Evolutionary conservation across 2,113 vertebrate species (phyloP).

Genomic region (Lophochroa leadbeateri): DNA sequence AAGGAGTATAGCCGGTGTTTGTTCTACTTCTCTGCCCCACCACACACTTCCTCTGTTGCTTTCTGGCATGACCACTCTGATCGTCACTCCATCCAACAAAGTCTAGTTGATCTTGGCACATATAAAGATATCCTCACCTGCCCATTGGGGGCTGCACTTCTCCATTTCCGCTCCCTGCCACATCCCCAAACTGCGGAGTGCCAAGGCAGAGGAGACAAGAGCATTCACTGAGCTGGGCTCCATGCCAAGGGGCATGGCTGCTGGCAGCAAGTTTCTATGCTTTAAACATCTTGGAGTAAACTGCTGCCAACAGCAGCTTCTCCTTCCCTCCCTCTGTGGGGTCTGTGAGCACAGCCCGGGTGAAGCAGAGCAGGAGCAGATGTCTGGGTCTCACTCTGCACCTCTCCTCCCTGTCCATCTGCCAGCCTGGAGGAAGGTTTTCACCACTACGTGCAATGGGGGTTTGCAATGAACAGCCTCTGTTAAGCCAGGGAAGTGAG

Average conservation of each 20-base stretch:
- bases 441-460: not conserved
- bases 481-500: not conserved
- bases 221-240: not conserved
- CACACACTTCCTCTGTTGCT: not conserved
- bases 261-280: not conserved
- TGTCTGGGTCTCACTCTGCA: not conserved
- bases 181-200: too few relatives aligned
- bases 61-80: not conserved
- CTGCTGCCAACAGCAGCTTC: not conserved
- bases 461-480: not conserved
- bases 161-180: not conserved
- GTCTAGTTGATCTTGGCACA: not conserved
- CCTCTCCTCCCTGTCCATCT: not conserved
- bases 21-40: not conserved
- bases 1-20: not conserved
- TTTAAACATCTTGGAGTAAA: not conserved
- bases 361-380: not conserved
- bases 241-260: not conserved
- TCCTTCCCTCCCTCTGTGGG: not conserved
- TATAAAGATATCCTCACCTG: not conserved
- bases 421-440: not conserved
- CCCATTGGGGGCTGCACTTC: not conserved
- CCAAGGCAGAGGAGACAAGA: not conserved
- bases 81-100: not conserved
- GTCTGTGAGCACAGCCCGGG: not conserved